Base-by-base conservation (phyloP, 1,140 invertebrate species). In the Rhagoletis zephyria region DNA sequence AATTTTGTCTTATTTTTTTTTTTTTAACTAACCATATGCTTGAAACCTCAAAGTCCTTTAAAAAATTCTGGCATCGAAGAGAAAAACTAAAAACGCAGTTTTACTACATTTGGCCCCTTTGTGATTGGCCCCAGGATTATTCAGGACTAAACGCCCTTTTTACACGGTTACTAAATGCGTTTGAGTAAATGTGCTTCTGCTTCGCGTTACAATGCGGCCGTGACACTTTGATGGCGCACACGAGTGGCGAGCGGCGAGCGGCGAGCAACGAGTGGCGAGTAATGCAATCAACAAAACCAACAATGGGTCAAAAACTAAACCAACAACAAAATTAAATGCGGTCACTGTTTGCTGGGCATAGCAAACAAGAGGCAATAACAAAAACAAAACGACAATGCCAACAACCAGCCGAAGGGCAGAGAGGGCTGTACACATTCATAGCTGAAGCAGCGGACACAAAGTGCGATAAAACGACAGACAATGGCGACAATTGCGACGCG, bases 401-500 rank as follows among this genome's bases (percentile, higher is more conserved):
- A 74, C 45, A 74, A 74, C 10, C 45, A 74, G 40, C 40, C 67
- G 42, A 74, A n/a, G 2, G 67, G 42, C 67, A 81, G 48, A 81
- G 74, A 19, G n/a, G 10, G 45, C 19, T 56, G 19, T 30, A 30
- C 30, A 30, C 30, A 30, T 30, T 30, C 30, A 30, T 30, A 30
- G 48, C 48, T 81, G n/a, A n/a, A 48, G 48, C 48, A 59, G n/a
- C 74, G 74, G 74, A 81, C 59, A 81, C 48, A 30, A 81, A 81
- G 74, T 81, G 74, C 74, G 74, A 81, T 81, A 81, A 56, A 56
- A 81, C 74, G 16, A 59, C 51, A 81, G 51, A 81, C 74, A 81
- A 59, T 81, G 51, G 74, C 74, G 74, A 81, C 48, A 81, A 59
- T 81, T 81, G 74, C 74, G 74, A 81, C 48, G 74, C 74, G 74